These are phyloP conservation scores for Lindbergichthys nudifrons DNA, from an alignment of 2,797 vertebrate species.

Conservation along the genomic window DNA sequence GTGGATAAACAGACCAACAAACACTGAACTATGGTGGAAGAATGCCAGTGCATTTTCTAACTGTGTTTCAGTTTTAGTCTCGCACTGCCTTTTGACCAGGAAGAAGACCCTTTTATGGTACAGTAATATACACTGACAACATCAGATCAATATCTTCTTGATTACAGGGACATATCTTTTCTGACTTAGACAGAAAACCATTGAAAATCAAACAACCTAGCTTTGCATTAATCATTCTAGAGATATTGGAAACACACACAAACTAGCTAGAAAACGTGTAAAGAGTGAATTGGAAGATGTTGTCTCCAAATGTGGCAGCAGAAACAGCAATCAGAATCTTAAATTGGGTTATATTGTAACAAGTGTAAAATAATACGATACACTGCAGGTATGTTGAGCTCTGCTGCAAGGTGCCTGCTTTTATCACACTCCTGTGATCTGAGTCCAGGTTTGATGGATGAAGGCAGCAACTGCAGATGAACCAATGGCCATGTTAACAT, in stretches of 20 bases:
- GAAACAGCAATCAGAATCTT: neutral
- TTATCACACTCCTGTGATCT: neutral
- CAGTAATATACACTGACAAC: neutral
- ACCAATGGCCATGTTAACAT: conserved; percentile 37
- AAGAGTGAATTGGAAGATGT: neutral
- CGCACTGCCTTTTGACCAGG: neutral
- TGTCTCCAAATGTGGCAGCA: neutral
- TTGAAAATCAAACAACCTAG: neutral
- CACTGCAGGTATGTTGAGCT: neutral
- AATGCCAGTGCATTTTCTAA: neutral
- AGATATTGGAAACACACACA: neutral
- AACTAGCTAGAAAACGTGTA: neutral
- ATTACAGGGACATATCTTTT: neutral
- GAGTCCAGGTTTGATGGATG: conserved; percentile 30
- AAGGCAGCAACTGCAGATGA: conserved; percentile 33
- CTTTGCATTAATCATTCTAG: neutral
- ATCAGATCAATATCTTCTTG: neutral
- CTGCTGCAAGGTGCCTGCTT: neutral
- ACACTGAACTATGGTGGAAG: too few relatives aligned
- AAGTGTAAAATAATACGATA: neutral
- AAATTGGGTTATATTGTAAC: neutral
- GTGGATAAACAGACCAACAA: too few relatives aligned
- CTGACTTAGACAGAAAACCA: neutral
- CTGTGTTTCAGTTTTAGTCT: neutral
- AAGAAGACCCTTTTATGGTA: neutral